phyloP scores from a whole-genome alignment of 2,113 vertebrate species.

The Pogonocichla stellata region DNA sequence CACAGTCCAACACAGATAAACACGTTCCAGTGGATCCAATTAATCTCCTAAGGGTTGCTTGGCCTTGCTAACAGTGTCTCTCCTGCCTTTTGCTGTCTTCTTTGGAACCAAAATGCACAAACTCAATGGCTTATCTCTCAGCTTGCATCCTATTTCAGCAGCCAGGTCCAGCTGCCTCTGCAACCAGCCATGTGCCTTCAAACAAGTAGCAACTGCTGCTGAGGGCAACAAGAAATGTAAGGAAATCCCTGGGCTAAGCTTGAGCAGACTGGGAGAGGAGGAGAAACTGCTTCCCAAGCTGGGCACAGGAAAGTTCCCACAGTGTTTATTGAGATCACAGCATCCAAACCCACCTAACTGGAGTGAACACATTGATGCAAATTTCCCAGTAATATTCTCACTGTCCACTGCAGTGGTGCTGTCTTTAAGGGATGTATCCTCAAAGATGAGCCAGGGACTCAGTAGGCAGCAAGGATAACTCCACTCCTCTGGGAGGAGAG shows the following conservation, averaged over 20 bases:
- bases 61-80: not conserved
- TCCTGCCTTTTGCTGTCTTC: slow-evolving; percentile 22
- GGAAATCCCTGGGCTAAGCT: slow-evolving; percentile 1
- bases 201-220: not conserved
- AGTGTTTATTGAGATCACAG: not conserved
- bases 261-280: not conserved
- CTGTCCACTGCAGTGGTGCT: not conserved
- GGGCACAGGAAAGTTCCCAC: not conserved
- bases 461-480: not conserved
- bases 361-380: not conserved
- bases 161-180: slow-evolving; percentile 56
- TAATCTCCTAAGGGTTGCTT: slow-evolving; percentile 61
- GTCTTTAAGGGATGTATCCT: not conserved
- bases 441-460: not conserved
- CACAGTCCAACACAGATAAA: slow-evolving; percentile 27
- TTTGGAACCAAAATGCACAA: slow-evolving; percentile 24
- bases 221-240: not conserved
- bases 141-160: slow-evolving; percentile 27
- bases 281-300: not conserved
- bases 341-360: not conserved
- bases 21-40: slow-evolving; percentile 43
- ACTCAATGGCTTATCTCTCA: slow-evolving; percentile 41
- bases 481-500: not conserved
- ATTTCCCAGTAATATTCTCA: not conserved
- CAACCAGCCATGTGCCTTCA: slow-evolving; percentile 46